Base-by-base conservation (phyloP, 2,888 invertebrate species). In the Lasioglossum malachurum region DNA sequence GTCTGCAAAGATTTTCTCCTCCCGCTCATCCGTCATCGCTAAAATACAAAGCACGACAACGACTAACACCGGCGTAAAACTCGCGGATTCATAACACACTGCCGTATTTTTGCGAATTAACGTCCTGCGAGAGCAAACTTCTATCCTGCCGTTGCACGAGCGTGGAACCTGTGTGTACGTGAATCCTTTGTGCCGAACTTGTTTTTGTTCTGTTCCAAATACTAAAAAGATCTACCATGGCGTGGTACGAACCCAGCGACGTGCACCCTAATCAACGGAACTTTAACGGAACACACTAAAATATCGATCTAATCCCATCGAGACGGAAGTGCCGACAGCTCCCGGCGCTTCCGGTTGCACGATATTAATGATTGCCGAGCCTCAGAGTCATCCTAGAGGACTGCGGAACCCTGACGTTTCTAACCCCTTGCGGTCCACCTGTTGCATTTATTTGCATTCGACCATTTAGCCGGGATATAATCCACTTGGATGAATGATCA, bases 151-250 rank as follows among this genome's bases (percentile, higher is more conserved):
- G 75, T 82, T 90, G 90, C 90, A 91, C 91, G 91, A 90, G 91
- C 90, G 91, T 90, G 90, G 89, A 90, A 90, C 88, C 89, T 90
- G 91, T 90, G 91, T 90, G 41, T 69, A 60, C 49, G 73, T 74
- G n/a, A n/a, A n/a, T 76, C 75, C 72, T 83, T 76, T 79, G 79
- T 78, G 57, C 82, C 77, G 16, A 31, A 5, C 60, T 27, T 78
- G 16, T 78, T 81, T 81, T 38, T 72, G 46, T 35, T 57, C 16
- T 35, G 3, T 41, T 53, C n/a, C 10, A 3, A 10, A n/a, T 69
- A 14, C 53, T 35, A 53, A 14, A 35, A 35, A 12, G 19, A 35
- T 67, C 35, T 8, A 19, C 35, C 35, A 31, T 19, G 19, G 35
- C 67, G 67, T 23, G 67, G 67, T 67, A 35, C 67, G 31, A 19